Percentiles rank a stretch among this genome's conserved stretches.
These are phyloP conservation scores for Hucho hucho DNA, from an alignment of 2,113 vertebrate genomes.

Conservation along the genomic window DNA sequence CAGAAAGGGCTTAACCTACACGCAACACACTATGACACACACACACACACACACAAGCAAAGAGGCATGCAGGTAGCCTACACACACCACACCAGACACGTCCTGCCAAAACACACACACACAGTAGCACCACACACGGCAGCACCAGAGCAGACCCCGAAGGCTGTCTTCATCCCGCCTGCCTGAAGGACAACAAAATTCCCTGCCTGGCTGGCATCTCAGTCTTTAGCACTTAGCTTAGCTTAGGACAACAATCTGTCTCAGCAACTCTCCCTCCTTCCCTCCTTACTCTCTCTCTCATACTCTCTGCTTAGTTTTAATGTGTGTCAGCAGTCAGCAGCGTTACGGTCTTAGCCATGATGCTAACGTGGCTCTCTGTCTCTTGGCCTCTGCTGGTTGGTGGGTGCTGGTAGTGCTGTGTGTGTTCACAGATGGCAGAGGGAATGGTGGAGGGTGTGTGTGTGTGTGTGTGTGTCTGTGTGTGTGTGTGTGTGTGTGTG, in stretches of 20 bases:
- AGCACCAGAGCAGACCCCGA: conserved; percentile 35
- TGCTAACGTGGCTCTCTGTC: conserved; percentile 67
- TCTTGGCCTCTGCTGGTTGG: conserved; percentile 51
- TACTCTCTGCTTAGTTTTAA: conserved; percentile 48
- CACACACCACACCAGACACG: not conserved
- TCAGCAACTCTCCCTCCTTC: conserved; percentile 46
- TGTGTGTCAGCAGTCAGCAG: conserved; percentile 63
- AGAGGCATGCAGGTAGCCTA: conserved; percentile 18
- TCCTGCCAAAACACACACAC: conserved; percentile 43
- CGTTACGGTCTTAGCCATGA: conserved; percentile 56
- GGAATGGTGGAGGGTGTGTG: conserved; percentile 40
- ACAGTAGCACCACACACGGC: conserved; percentile 27
- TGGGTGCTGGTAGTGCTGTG: conserved; percentile 9
- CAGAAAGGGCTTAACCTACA: conserved; percentile 25
- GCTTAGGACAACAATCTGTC: conserved; percentile 65
- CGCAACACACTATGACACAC: conserved; percentile 12
- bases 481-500: conserved; percentile 39
- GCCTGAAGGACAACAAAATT: conserved; percentile 46
- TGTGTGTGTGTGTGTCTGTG: conserved; percentile 28
- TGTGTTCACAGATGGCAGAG: conserved; percentile 65
- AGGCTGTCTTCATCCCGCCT: conserved; percentile 47
- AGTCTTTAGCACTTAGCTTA: conserved; percentile 57
- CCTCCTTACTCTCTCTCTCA: conserved; percentile 13
- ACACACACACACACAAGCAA: conserved; percentile 25
- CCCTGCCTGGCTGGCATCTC: conserved; percentile 61